These are phyloP conservation scores for Corythornis vintsioides DNA, from an alignment of 2,113 vertebrate genomes.

Conservation along the genomic window DNA sequence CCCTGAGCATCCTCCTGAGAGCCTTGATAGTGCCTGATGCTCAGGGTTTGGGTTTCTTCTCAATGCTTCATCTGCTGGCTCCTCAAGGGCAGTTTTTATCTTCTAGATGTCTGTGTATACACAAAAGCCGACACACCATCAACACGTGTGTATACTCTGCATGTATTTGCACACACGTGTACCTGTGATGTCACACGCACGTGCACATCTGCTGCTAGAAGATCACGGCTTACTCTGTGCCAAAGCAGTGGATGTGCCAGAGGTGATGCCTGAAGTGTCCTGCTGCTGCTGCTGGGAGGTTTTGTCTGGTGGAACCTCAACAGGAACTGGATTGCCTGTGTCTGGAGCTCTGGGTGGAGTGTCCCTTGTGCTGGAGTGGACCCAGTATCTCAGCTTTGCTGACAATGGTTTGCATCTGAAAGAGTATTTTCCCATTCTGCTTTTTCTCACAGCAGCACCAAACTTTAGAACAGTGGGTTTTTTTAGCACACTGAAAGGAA, in stretches of 20 bases:
- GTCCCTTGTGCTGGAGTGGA: background rate
- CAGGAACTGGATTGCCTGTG: background rate
- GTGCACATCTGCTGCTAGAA: background rate
- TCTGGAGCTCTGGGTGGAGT: background rate
- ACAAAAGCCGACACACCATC: background rate
- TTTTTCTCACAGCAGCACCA: background rate
- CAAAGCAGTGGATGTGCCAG: background rate
- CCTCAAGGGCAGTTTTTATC: background rate
- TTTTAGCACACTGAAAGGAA: background rate
- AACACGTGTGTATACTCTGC: background rate
- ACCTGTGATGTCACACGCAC: background rate
- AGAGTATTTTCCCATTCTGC: background rate
- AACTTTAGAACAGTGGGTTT: background rate
- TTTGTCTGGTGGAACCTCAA: background rate
- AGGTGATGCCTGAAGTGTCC: background rate
- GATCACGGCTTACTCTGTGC: background rate
- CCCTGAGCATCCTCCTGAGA: constrained; percentile 28
- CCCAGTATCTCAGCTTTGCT: background rate
- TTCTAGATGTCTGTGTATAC: background rate
- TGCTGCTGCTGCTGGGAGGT: background rate
- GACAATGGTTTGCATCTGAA: background rate
- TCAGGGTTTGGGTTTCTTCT: background rate
- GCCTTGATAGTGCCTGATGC: constrained; percentile 1
- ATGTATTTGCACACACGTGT: background rate
- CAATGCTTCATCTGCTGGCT: background rate